phyloP scores from a whole-genome alignment of 2,888 invertebrate species.

The Pemphredon lugubris region DNA sequence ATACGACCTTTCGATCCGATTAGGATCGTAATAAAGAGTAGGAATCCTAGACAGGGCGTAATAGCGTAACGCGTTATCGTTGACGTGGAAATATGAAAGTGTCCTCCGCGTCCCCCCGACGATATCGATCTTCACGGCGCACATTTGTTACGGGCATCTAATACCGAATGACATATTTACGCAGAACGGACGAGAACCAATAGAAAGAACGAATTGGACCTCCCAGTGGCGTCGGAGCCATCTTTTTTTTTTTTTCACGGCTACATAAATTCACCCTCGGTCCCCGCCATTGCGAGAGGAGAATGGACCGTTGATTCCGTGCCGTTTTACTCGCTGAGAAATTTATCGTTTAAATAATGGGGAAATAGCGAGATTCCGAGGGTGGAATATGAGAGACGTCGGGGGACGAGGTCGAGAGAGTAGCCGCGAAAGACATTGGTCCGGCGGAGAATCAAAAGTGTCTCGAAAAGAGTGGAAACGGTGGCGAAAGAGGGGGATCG shows the following conservation, averaged over 20 bases:
- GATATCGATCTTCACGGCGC: background rate
- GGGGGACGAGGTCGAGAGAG: slow-evolving; percentile 6
- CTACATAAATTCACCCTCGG: slow-evolving; percentile 58
- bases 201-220: slow-evolving; percentile 29
- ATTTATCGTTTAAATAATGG: slow-evolving; percentile 74
- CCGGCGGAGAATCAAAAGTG: slow-evolving; percentile 37
- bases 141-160: background rate
- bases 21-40: no score
- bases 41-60: background rate
- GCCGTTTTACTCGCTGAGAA: slow-evolving; percentile 63
- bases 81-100: slow-evolving; percentile 3
- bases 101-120: slow-evolving; percentile 1
- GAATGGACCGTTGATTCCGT: slow-evolving; percentile 60
- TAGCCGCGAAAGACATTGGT: slow-evolving; percentile 2
- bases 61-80: background rate
- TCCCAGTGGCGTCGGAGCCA: slow-evolving; percentile 29
- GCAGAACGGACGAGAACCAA: slow-evolving; percentile 8
- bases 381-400: slow-evolving; percentile 3
- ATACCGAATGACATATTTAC: slow-evolving; percentile 9
- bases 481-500: slow-evolving; percentile 1
- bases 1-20: no score
- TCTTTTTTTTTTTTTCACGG: slow-evolving; percentile 60
- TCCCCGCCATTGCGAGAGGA: slow-evolving; percentile 6
- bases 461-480: slow-evolving; percentile 16
- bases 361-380: slow-evolving; percentile 67